A percentile compares a stretch with the other conserved stretches of the same genome.
phyloP scores from a whole-genome alignment of 2,888 invertebrate species.

The Lasioglossum figueresi region DNA sequence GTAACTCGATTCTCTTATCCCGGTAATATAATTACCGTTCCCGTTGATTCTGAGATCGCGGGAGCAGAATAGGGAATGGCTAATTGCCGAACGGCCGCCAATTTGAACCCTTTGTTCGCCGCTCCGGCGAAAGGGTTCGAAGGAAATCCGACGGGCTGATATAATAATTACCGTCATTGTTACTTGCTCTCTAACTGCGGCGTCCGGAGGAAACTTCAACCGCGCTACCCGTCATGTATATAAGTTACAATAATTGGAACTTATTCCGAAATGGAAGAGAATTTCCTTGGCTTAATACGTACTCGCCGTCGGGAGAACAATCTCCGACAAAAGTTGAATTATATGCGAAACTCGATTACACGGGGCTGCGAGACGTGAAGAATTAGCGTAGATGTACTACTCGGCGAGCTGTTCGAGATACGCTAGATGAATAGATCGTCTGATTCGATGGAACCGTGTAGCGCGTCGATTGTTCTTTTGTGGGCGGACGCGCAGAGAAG shows the following conservation, averaged over 20 bases:
- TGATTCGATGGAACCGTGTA: not conserved
- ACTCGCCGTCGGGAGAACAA: not conserved
- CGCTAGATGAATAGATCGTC: not conserved
- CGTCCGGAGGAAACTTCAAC: constrained; percentile 7
- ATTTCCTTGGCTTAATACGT: not conserved
- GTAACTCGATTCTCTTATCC: constrained; percentile 34
- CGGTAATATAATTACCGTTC: constrained; percentile 27
- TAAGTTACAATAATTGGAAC: constrained; percentile 17
- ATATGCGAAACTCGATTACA: not conserved
- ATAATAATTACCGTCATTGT: constrained; percentile 16
- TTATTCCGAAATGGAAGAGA: constrained; percentile 12
- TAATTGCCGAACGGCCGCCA: constrained; percentile 3
- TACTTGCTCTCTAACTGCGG: not conserved
- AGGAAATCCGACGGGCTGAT: constrained; percentile 5
- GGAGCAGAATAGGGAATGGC: not conserved
- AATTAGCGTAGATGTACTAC: not conserved
- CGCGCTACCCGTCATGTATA: not conserved
- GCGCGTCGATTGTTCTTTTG: not conserved
- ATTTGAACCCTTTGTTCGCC: constrained; percentile 18
- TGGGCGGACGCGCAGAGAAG: not conserved
- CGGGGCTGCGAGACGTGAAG: not conserved
- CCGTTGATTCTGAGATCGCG: constrained; percentile 1
- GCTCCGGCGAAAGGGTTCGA: constrained; percentile 10
- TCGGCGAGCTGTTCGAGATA: not conserved
- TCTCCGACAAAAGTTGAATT: not conserved